Evolutionary conservation across 2,113 vertebrate species (phyloP).

Genomic region (Theristicus caerulescens): DNA sequence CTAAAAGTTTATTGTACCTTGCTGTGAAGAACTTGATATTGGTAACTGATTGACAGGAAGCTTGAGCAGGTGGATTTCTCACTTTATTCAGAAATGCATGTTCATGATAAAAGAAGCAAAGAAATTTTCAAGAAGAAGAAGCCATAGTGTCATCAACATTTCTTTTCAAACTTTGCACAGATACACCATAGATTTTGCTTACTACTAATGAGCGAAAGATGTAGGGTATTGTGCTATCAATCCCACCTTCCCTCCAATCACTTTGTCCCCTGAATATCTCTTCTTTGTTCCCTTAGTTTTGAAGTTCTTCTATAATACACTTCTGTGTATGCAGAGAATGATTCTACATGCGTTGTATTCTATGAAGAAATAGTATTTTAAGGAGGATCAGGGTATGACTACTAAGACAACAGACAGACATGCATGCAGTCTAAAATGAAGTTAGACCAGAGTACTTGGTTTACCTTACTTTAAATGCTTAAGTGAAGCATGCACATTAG

Average conservation of each 20-base stretch:
- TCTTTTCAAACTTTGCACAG: background rate
- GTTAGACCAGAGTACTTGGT: background rate
- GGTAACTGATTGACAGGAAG: background rate
- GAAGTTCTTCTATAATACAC: background rate
- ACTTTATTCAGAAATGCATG: background rate
- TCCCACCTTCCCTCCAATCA: background rate
- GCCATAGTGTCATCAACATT: background rate
- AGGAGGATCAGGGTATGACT: background rate
- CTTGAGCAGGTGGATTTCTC: background rate
- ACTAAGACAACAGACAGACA: background rate
- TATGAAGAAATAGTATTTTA: background rate
- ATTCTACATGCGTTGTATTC: background rate
- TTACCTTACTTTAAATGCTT: background rate
- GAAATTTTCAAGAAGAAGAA: background rate
- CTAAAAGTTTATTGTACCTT: background rate
- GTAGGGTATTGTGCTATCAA: background rate
- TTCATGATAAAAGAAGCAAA: background rate
- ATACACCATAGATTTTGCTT: background rate
- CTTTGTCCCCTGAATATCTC: background rate
- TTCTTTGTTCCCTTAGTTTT: background rate
- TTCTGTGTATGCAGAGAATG: background rate
- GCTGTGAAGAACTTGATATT: background rate
- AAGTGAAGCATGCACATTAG: background rate
- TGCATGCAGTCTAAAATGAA: accelerated
- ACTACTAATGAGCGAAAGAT: background rate